Base-by-base conservation (phyloP, 2,888 invertebrate species). In the Macropis europaea region DNA sequence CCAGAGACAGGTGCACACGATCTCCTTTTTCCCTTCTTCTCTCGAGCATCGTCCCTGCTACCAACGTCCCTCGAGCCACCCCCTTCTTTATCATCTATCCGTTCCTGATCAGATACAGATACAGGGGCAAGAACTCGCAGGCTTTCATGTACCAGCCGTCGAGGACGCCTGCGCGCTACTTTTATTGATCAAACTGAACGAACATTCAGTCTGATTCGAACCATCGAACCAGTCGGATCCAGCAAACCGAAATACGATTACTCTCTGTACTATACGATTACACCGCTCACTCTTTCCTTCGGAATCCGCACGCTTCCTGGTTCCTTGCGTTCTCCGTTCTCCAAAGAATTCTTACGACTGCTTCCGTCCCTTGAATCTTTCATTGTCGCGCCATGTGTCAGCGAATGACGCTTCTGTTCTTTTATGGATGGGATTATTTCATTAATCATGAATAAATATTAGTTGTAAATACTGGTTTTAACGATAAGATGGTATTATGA, bases 151-250 rank as follows among this genome's bases (percentile, higher is more conserved):
- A 48, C 73, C 52, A 57, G n/a, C 13, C 57, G 40, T 15, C 73
- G 64, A 79, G 82, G 36, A 77, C 77, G 84, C 84, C 73, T 83
- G 76, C 83, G 84, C 82, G 81, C 70, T 83, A 72, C 79, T 81
- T 80, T 83, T 84, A 84, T 84, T 84, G 84, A 84, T 84, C 83
- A 84, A 81, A 75, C 76, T 45, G 68, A 60, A 73, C 77, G 77
- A 76, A 79, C 81, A 79, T 78, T 81, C 82, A 83, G 81, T 84
- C 75, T 53, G 77, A 73, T 83, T 82, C 77, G 76, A 82, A 71
- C 76, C 77, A 82, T 81, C 83, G 81, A 84, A 69, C 72, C 76
- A 76, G 74, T 70, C 74, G 77, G 84, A 84, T 83, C 84, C 69
- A 73, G 40, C 70, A 66, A 72, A 60, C 56, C 48, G 48, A 79